Evolutionary conservation across 2,888 invertebrate species (phyloP).

Genomic region (Axea sp.): DNA sequence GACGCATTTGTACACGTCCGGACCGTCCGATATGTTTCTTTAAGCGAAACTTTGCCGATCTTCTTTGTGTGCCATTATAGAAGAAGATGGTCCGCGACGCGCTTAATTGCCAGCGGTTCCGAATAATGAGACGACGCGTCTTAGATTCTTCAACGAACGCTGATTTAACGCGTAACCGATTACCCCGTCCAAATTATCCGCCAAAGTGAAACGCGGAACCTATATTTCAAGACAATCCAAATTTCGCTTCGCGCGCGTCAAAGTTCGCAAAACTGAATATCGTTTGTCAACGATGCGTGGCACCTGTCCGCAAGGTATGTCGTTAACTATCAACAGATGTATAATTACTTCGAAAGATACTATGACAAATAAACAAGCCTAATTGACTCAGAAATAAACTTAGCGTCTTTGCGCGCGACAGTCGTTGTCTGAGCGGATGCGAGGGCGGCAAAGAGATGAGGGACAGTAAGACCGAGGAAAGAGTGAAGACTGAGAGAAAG

Average conservation of each 20-base stretch:
- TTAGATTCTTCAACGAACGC: slow-evolving; percentile 43
- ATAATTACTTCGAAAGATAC: slow-evolving; percentile 77
- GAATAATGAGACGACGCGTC: slow-evolving; percentile 56
- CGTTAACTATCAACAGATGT: slow-evolving; percentile 77
- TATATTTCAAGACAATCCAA: slow-evolving; percentile 53
- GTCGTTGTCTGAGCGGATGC: slow-evolving; percentile 55
- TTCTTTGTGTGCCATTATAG: slow-evolving; percentile 61
- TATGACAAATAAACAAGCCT: slow-evolving; percentile 77
- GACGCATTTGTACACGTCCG: slow-evolving; percentile 78
- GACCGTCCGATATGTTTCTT: slow-evolving; percentile 66
- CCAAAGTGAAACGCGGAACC: slow-evolving; percentile 38
- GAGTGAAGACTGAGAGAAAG: slow-evolving; percentile 49
- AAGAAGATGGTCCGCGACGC: slow-evolving; percentile 59
- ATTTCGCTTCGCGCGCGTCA: slow-evolving; percentile 35
- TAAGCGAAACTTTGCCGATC: slow-evolving; percentile 59
- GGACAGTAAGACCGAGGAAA: slow-evolving; percentile 40
- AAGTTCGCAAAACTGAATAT: slow-evolving; percentile 55
- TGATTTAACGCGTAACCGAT: slow-evolving; percentile 57
- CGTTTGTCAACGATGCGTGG: slow-evolving; percentile 65
- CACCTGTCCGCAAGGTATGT: slow-evolving; percentile 76
- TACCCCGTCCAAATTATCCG: slow-evolving; percentile 47
- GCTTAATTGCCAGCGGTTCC: slow-evolving; percentile 59
- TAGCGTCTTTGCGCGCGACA: slow-evolving; percentile 62
- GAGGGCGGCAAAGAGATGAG: slow-evolving; percentile 56
- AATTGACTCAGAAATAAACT: slow-evolving; percentile 79